Evolutionary conservation across 2,113 vertebrate species (phyloP).

Genomic region (Corythaeola cristata): DNA sequence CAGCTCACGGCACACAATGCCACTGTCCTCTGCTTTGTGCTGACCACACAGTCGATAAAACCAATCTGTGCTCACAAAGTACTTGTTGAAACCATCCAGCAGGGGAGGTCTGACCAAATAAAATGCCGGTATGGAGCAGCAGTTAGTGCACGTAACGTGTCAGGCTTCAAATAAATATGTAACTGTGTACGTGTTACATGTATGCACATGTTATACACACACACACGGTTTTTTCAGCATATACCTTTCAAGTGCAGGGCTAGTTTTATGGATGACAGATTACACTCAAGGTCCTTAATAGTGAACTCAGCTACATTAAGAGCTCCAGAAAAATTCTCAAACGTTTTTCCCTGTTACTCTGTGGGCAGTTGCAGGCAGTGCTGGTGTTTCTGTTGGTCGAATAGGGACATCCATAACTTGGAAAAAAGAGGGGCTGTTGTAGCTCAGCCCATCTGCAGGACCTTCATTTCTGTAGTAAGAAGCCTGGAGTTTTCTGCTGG

Average conservation of each 20-base stretch:
- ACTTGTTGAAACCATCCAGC: constrained; percentile 27
- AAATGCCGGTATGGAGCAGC: background rate
- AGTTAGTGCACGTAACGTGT: background rate
- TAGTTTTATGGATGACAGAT: background rate
- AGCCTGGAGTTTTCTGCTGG: background rate
- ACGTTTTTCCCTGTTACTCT: background rate
- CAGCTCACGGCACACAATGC: background rate
- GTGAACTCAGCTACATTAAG: background rate
- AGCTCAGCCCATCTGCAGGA: background rate
- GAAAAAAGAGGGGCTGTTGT: background rate
- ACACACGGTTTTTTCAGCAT: background rate
- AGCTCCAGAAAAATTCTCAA: background rate
- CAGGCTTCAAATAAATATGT: background rate
- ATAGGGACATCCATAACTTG: background rate
- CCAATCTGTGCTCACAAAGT: background rate
- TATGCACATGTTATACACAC: background rate
- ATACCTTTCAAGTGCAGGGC: background rate
- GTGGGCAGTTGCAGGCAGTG: background rate
- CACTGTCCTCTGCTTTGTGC: background rate
- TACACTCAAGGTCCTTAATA: background rate
- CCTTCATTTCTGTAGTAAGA: background rate
- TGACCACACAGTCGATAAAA: background rate
- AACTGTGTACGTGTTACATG: background rate
- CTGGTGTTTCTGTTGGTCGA: background rate
- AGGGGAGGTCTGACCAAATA: background rate